Evolutionary conservation across 2,888 invertebrate genomes (phyloP).

Genomic region (Sarcophaga variegata): DNA sequence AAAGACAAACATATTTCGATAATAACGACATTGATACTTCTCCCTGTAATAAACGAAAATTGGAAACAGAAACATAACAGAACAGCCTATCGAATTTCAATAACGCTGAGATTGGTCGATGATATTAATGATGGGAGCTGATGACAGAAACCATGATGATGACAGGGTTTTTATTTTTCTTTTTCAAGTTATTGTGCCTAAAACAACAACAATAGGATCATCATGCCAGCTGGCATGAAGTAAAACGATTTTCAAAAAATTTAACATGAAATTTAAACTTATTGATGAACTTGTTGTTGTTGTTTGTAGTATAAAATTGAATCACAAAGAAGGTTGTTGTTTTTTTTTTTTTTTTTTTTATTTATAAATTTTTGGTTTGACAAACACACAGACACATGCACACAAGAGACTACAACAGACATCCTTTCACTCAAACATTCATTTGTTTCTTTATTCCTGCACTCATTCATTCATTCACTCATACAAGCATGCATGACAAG

Average conservation of each 20-base stretch:
- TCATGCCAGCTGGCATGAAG: too few relatives aligned
- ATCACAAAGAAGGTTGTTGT: conserved; percentile 25
- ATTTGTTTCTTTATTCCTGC: not conserved
- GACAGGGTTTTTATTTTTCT: too few relatives aligned
- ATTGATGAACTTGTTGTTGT: not conserved
- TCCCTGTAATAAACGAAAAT: not conserved
- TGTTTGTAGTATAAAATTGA: conserved; percentile 22
- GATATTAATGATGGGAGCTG: too few relatives aligned
- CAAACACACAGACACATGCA: conserved; percentile 12
- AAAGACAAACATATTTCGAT: too few relatives aligned
- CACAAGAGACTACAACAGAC: not conserved
- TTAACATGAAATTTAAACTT: conserved; percentile 43
- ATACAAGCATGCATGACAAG: conserved; percentile 31
- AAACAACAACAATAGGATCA: too few relatives aligned
- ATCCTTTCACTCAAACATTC: not conserved
- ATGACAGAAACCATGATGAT: conserved; percentile 9
- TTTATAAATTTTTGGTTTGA: conserved; percentile 12
- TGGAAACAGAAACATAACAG: not conserved
- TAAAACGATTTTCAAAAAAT: conserved; percentile 23
- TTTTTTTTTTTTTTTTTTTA: not conserved
- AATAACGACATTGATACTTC: conserved; percentile 10
- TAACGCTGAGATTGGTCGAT: conserved; percentile 21
- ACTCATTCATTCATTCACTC: conserved; percentile 3
- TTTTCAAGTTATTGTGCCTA: too few relatives aligned
- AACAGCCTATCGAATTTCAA: conserved; percentile 44